Base-by-base conservation (phyloP, 2,797 vertebrate genomes). In the Perdix hodgsoniae region DNA sequence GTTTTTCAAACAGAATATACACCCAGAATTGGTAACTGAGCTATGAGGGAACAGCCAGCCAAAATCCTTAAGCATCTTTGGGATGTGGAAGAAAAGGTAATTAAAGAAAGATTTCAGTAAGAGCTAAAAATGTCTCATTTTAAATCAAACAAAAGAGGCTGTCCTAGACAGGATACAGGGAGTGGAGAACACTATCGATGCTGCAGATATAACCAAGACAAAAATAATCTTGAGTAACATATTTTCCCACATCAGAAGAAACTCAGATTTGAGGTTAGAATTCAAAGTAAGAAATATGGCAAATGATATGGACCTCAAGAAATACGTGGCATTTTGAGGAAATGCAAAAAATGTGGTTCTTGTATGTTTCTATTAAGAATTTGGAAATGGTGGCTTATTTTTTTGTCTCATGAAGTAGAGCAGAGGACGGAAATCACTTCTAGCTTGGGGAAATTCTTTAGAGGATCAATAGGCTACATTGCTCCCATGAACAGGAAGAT, bases 231-330 rank as follows among this genome's bases (percentile, higher is more conserved):
- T 1, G 84, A 88, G 35, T 5, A 47, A 23, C 87, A 26, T 85
- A 64, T 37, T 90, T 37, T 91, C 85, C 63, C 31, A 72, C 59
- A 59, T 78, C 54, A 72, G 74, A 92, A 88, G 49, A 78, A 74
- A 78, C 72, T 74, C 44, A 90, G 33, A 45, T 17, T 60, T 77
- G 31, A 77, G 76, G 22, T 90, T 29, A 59, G 37, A 74, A 74
- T 80, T 17, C 40, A 64, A 12, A 85, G 31, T 27, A 67, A 85
- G 61, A 74, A 74, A 22, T 35, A 40, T 10, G 10, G 33, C 7
- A 77, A 52, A 57, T 75, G 23, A 42, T 72, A 65, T 6, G 72
- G 83, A 35, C 37, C 54, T n/a, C 45, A 61, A 74, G 44, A 70
- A 83, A 57, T 77, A 56, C 10, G 24, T 90, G 49, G 10, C 59